Percentiles rank a stretch among this genome's conserved stretches.
These are phyloP conservation scores for Nemotelus nigrinus DNA, from an alignment of 2,888 invertebrate genomes.

Conservation along the genomic window DNA sequence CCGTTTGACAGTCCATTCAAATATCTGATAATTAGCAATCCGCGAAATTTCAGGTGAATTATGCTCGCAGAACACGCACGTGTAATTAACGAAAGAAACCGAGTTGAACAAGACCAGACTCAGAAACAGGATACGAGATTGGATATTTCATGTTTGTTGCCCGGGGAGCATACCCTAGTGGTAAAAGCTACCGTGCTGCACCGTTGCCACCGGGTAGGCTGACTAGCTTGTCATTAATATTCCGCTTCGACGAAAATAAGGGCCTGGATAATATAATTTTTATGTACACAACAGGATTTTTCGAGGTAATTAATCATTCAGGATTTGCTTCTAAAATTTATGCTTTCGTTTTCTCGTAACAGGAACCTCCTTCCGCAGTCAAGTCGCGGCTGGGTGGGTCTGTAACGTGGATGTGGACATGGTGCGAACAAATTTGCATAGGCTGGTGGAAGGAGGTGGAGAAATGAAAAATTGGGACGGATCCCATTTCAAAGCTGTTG, in stretches of 20 bases:
- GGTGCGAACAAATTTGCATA: neutral
- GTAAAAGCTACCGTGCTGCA: conserved; percentile 10
- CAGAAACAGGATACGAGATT: conserved; percentile 41
- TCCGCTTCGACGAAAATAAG: conserved; percentile 25
- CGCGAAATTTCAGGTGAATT: conserved; percentile 49
- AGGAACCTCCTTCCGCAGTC: conserved; percentile 29
- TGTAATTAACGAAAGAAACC: conserved; percentile 51
- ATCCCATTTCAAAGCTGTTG: conserved; percentile 16
- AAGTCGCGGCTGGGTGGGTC: neutral
- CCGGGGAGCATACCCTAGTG: neutral
- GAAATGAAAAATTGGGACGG: conserved; percentile 21
- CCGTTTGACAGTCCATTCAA: conserved; percentile 34
- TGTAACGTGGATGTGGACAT: neutral
- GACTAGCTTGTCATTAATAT: conserved; percentile 25
- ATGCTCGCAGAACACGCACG: conserved; percentile 51
- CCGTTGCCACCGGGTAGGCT: neutral
- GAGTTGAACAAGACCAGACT: conserved; percentile 43
- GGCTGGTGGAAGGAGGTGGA: neutral
- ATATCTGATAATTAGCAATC: conserved; percentile 44
- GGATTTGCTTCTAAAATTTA: conserved; percentile 47
- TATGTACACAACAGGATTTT: conserved; percentile 49
- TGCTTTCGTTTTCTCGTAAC: conserved; percentile 44
- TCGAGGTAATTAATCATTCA: conserved; percentile 50
- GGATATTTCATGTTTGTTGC: conserved; percentile 41
- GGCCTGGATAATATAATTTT: conserved; percentile 47